A percentile compares a stretch with the other conserved stretches of the same genome.
These are phyloP conservation scores for Onchidella celtica DNA, from an alignment of 2,888 invertebrate species.

Conservation along the genomic window DNA sequence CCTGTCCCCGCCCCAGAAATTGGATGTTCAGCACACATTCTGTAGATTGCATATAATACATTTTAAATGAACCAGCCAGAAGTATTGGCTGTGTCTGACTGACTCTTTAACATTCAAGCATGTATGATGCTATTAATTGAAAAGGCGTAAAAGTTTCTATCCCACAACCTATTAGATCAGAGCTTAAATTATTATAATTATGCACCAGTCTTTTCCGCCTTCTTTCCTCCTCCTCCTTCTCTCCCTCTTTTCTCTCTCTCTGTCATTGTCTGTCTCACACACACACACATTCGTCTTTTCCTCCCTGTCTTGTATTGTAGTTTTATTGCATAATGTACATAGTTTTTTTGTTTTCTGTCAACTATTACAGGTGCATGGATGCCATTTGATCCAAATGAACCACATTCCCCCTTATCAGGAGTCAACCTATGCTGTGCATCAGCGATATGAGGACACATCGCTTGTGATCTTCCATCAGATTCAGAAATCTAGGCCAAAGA, in stretches of 20 bases:
- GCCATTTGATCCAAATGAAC: slow-evolving; percentile 49
- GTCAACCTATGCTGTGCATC: slow-evolving; percentile 73
- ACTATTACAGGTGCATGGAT: slow-evolving; percentile 15
- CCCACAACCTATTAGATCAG: too few species aligned
- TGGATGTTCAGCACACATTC: too few species aligned
- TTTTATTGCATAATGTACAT: not conserved
- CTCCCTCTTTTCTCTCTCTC: not conserved
- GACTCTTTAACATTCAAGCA: too few species aligned
- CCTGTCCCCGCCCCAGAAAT: too few species aligned
- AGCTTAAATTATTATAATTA: too few species aligned
- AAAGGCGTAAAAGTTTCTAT: too few species aligned
- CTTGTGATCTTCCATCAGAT: slow-evolving; percentile 75
- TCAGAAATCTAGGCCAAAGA: slow-evolving; percentile 57
- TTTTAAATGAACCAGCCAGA: too few species aligned
- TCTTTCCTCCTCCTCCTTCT: not conserved
- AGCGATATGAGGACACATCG: slow-evolving; percentile 77
- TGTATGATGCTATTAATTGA: too few species aligned
- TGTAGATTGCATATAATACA: too few species aligned
- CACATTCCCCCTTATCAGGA: slow-evolving; percentile 64
- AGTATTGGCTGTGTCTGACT: too few species aligned
- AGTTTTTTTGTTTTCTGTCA: not conserved
- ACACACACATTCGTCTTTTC: not conserved
- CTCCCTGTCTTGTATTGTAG: not conserved
- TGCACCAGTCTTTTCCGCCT: not conserved
- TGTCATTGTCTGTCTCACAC: not conserved